Evolutionary conservation across 2,113 vertebrate genomes (phyloP), one percentile per base, ranked within the genome.

Genomic region (Nyctereutes procyonoides): DNA sequence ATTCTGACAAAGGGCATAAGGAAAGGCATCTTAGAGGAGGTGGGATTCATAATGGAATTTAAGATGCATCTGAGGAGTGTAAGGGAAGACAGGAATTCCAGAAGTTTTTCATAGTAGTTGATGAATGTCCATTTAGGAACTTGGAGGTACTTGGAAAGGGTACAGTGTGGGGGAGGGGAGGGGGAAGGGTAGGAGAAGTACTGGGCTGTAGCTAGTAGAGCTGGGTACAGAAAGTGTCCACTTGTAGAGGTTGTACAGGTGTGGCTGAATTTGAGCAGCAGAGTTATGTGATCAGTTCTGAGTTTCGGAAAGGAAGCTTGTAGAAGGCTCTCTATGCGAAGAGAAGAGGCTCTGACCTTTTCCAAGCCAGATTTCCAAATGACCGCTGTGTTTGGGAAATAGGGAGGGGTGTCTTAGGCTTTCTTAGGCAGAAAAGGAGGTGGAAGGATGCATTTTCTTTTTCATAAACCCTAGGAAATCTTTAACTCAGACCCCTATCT

Each of bases 401-500:
- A 32, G 35, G 14, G 16, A 51, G 30, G 14, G 12, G 48, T 53
- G 32, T n/a, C 43, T 79, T 87, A 38, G 22, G 65, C 48, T 62
- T 86, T 84, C 51, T 73, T 81, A 67, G 13, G 19, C n/a, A 67
- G 71, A 92, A 94, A 97, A 73, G 13, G 73, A 69, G 43, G 51
- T 43, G 30, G 76, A 93, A 92, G 79, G 26, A 93, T 84, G 82
- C 30, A 51, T 88, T 96, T 97, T 96, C 73, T 89, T 97, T 71
- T 77, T 87, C 65, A 76, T 85, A 96, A 93, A 95, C 53, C 63
- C 58, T 90, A 97, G 67, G 79, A 97, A 97, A 96, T 91, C 82
- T 95, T 95, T 97, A 97, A 97, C 85, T 96, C 24, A 97, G 93
- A 96, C 95, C 97, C 73, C 48, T 91, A 43, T 91, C 55, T 98